phyloP scores from a whole-genome alignment of 2,888 invertebrate genomes.

The Lucinisca nassula region DNA sequence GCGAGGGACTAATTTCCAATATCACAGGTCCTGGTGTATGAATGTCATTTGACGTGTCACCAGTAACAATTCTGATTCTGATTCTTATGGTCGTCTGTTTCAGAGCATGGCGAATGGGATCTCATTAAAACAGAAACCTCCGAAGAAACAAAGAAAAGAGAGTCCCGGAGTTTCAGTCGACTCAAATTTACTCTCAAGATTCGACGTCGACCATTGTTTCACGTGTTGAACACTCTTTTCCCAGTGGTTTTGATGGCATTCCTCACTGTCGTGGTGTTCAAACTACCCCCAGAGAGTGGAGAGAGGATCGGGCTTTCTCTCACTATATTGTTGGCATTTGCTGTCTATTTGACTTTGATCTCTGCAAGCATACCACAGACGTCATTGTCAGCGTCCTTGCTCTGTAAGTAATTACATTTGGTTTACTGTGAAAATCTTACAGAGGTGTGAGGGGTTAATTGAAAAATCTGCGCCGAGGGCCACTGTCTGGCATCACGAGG shows the following conservation, averaged over 20 bases:
- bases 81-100: no score
- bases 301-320: conserved; percentile 64
- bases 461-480: no score
- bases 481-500: no score
- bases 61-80: no score
- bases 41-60: no score
- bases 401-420: no score
- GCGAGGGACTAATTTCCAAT: no score
- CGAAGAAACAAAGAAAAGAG: not conserved
- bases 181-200: conserved; percentile 58
- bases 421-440: no score
- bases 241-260: conserved; percentile 70
- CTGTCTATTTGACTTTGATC: conserved; percentile 65
- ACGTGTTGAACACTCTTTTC: conserved; percentile 69
- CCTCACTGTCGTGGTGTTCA: conserved; percentile 63
- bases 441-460: no score
- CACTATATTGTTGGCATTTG: conserved; percentile 65
- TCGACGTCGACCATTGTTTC: conserved; percentile 64
- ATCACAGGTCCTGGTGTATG: no score
- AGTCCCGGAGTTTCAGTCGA: conserved; percentile 43
- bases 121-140: conserved; percentile 8
- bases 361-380: conserved; percentile 70
- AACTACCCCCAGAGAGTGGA: conserved; percentile 63
- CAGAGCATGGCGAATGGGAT: conserved; percentile 71
- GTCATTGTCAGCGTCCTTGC: conserved; percentile 59